Evolutionary conservation across 2,888 invertebrate genomes (phyloP), one percentile per base, ranked within the genome.

Genomic region (Caenorhabditis sp.): DNA sequence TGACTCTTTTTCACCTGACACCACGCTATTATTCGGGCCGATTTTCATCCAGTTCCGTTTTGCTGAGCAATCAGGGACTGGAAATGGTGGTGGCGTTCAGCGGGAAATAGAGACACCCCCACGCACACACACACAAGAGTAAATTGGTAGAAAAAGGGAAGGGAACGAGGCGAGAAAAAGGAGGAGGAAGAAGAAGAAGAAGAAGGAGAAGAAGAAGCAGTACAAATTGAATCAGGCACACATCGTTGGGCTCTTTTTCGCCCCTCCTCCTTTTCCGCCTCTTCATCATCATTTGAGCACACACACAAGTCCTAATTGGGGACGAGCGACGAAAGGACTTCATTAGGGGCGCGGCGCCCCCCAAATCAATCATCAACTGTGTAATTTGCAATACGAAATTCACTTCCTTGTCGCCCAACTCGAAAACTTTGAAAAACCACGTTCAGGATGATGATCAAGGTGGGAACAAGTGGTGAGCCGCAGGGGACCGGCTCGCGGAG

Each of bases 201-300:
- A 39, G 15, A 39, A 13, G 11, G 39, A 13, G 24, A 27, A 48
- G 50, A 45, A 53, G 53, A 63, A 63, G 63, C 52, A 63, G 63
- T 63, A 53, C 63, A 63, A 63, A 63, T 63, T 53, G 63, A 63
- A 63, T 63, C 63, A 53, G 30, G 63, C 63, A 53, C 45, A 37
- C 37, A 39, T 30, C 17, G 17, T 17, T 39, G 37, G 35, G 26
- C 48, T 61, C 48, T 48, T 61, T 27, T 48, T 46, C 48, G 48
- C 39, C 61, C 22, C 39, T 27, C 37, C 45, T 50, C 37, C 48
- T 30, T 17, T 13, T 17, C 39, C 50, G 35, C 37, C 48, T 61
- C 48, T 48, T 61, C 37, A 39, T 46, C 48, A 61, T 48, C 61
- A 27, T 61, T 48, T 61, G 45, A 39, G 41, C 17, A 35, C 46